Base-by-base conservation (phyloP, 2,888 invertebrate species). In the Strigamia maritima region DNA sequence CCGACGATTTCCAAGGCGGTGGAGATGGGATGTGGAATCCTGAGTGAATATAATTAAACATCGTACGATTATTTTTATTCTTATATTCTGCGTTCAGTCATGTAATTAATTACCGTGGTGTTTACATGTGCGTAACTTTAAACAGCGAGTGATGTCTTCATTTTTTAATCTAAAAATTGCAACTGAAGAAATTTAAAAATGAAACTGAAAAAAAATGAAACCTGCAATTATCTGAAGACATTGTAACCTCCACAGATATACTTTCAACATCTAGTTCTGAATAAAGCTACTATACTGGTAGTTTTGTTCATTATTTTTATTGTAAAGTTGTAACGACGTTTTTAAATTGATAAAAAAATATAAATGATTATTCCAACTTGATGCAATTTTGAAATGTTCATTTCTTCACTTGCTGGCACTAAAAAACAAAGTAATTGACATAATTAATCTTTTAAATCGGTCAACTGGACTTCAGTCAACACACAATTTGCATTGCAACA, bases 21-120 rank as follows among this genome's bases (percentile, higher is more conserved):
- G 65, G 65, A 24, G 65, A 65, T 24, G 65, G 65, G 16, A 24
- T 65, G 65, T 65, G 65, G 65, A 65, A 65, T 28, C 65, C 65
- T 65, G 65, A 65, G 2, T 65, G 28, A 65, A 65, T 8, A 65
- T 26, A 65, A 65, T 26, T 28, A 7, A 65, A 16, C n/a, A 8
- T 19, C 24, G 60, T 19, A 19, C 8, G 12, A 16, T 65, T 26
- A 65, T 65, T 65, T 24, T 26, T 3, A 6, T 60, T 19, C 6
- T 60, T 60, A 10, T 19, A 10, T 3, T 24, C 6, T 10, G 1
- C 60, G 40, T 12, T 6, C 2, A 6, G 16, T 40, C 10, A 12
- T 40, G 10, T 10, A 6, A 10, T 6, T 40, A 2, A 3, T 40
- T 40, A 40, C 40, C 40, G 16, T 31, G 31, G 7, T 31, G 7